Conservation (phyloP, 1,140 invertebrate species). For the Zaprionus ghesquierei region DNA sequence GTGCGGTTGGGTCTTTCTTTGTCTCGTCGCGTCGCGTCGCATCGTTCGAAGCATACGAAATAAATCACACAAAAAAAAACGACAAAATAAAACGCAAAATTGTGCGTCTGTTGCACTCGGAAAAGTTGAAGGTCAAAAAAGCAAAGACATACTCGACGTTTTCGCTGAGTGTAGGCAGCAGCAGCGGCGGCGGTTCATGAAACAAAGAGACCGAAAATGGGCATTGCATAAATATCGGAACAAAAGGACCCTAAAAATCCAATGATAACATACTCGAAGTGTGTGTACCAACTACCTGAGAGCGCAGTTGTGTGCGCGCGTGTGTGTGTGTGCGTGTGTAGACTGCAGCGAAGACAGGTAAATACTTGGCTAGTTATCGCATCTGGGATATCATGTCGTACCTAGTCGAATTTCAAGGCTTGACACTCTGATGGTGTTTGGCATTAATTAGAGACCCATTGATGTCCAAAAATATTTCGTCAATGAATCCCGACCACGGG, state of each 20-base stretch:
- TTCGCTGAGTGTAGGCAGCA: background rate
- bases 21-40: constrained; percentile 5
- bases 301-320: background rate
- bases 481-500: constrained; percentile 38
- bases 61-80: constrained; percentile 46
- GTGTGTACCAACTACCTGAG: constrained; percentile 38
- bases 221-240: constrained; percentile 54
- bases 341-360: background rate
- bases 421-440: constrained; percentile 48
- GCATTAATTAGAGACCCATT: constrained; percentile 57
- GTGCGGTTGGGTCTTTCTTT: background rate
- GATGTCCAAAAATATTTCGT: constrained; percentile 26
- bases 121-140: background rate
- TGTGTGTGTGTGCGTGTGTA: background rate
- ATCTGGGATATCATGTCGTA: constrained; percentile 1
- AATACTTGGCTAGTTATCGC: constrained; percentile 23
- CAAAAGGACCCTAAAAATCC: constrained; percentile 29
- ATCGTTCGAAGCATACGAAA: constrained; percentile 24
- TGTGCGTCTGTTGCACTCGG: background rate
- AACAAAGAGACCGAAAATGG: constrained; percentile 47
- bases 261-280: constrained; percentile 44
- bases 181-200: background rate
- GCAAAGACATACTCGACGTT: background rate
- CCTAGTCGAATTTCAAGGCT: constrained; percentile 41
- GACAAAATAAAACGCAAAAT: background rate